A percentile compares a stretch with the other conserved stretches of the same genome.
These are phyloP conservation scores for Oncorhynchus gorbuscha DNA, from an alignment of 2,113 vertebrate genomes.

Conservation along the genomic window DNA sequence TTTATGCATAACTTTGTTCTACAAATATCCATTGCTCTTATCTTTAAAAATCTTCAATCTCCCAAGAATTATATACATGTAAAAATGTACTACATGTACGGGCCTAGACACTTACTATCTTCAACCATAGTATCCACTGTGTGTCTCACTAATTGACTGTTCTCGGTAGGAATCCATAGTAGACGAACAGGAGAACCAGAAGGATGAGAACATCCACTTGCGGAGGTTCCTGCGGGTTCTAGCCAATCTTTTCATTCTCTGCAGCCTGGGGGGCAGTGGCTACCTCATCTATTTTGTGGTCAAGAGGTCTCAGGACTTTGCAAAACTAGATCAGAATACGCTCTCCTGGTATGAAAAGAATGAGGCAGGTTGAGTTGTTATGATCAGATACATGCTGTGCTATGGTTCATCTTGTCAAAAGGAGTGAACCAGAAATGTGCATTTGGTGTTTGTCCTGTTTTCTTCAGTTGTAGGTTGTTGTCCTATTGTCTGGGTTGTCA, in stretches of 20 bases:
- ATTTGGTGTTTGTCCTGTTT: too few species aligned
- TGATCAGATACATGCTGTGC: too few species aligned
- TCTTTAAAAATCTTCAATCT: background rate
- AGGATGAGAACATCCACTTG: conserved; percentile 93
- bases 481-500: too few species aligned
- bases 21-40: background rate
- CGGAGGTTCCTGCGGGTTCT: conserved; percentile 90
- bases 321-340: conserved; percentile 76
- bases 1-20: background rate
- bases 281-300: conserved; percentile 98
- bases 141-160: background rate
- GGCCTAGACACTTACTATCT: background rate
- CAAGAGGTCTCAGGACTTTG: conserved; percentile 91
- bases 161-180: conserved; percentile 90
- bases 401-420: too few species aligned
- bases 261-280: conserved; percentile 92
- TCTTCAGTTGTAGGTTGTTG: too few species aligned
- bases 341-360: conserved; percentile 94
- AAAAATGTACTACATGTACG: background rate
- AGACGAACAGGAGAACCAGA: conserved; percentile 95
- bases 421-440: too few species aligned
- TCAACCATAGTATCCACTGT: background rate
- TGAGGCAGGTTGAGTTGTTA: conserved; percentile 75
- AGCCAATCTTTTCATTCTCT: conserved; percentile 89
- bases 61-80: background rate